These are phyloP conservation scores for Clangula hyemalis DNA, from an alignment of 2,797 vertebrate species.

Conservation along the genomic window DNA sequence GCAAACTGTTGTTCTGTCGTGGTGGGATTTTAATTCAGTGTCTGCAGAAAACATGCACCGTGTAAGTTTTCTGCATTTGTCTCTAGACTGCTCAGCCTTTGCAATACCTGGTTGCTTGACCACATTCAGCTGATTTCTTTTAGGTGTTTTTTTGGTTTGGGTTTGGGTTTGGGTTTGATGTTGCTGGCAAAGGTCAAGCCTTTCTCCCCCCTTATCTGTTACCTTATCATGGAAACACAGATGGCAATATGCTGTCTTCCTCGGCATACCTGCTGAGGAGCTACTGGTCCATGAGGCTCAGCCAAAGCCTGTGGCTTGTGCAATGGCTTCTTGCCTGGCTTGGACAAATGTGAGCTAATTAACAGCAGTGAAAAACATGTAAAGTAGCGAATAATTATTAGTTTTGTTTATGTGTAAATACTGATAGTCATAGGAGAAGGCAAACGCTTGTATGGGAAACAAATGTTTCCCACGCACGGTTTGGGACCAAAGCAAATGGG, in stretches of 20 bases:
- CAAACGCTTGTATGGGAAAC: not conserved
- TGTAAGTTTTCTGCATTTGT: not conserved
- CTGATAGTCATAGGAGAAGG: not conserved
- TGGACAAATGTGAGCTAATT: not conserved
- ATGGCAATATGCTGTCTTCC: not conserved
- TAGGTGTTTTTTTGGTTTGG: too few species aligned
- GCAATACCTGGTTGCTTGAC: not conserved
- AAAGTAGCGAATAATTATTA: not conserved
- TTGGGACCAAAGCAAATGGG: not conserved
- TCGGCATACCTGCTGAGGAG: not conserved
- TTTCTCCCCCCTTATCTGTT: not conserved
- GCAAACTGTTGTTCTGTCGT: not conserved
- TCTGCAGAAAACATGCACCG: not conserved
- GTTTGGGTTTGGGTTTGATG: not conserved
- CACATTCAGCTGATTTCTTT: not conserved
- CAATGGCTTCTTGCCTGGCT: not conserved
- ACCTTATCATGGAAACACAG: not conserved
- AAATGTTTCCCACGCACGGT: not conserved
- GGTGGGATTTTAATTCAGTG: not conserved
- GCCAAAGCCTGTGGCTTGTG: not conserved
- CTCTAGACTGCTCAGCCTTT: not conserved
- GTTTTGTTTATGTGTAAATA: conserved; percentile 30
- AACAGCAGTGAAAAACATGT: not conserved
- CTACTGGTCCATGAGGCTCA: not conserved
- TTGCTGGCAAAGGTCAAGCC: not conserved